Percentiles rank a stretch among this genome's conserved stretches.
Conservation (phyloP, 2,113 vertebrate species). For the Anolis sagrei region DNA sequence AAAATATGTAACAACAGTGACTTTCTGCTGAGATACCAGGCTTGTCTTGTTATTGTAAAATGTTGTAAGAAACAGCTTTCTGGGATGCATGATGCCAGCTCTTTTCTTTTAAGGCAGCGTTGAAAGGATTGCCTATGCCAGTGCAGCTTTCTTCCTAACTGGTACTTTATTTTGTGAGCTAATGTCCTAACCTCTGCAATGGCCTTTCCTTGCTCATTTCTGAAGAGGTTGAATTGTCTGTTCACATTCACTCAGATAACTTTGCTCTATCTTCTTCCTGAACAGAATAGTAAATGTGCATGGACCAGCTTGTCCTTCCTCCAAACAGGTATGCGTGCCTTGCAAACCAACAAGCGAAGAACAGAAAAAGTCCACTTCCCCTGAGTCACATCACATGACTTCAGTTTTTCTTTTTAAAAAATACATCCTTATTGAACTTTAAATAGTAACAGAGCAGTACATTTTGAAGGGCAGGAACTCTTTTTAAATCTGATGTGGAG, state of each 20-base stretch:
- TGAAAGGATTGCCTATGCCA: neutral
- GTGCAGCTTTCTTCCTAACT: neutral
- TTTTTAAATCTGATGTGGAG: too few relatives aligned
- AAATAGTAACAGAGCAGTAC: neutral
- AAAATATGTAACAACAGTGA: too few relatives aligned
- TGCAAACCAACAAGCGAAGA: neutral
- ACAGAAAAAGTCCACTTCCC: neutral
- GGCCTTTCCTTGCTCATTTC: neutral
- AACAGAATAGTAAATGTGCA: neutral
- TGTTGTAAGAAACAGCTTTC: neutral
- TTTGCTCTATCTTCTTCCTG: neutral
- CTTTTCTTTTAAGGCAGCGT: neutral
- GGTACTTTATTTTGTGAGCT: neutral
- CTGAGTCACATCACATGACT: neutral
- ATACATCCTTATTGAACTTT: neutral
- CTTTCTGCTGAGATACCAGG: too few relatives aligned
- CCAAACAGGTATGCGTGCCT: neutral
- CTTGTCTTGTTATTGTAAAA: too few relatives aligned
- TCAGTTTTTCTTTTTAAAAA: neutral
- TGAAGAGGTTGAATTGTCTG: neutral
- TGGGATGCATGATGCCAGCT: neutral
- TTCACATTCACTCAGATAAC: slow-evolving; percentile 4
- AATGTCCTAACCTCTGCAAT: neutral
- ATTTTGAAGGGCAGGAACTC: too few relatives aligned
- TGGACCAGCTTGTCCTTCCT: neutral